Evolutionary conservation across 2,113 vertebrate genomes (phyloP).

Genomic region (Nyctereutes procyonoides): DNA sequence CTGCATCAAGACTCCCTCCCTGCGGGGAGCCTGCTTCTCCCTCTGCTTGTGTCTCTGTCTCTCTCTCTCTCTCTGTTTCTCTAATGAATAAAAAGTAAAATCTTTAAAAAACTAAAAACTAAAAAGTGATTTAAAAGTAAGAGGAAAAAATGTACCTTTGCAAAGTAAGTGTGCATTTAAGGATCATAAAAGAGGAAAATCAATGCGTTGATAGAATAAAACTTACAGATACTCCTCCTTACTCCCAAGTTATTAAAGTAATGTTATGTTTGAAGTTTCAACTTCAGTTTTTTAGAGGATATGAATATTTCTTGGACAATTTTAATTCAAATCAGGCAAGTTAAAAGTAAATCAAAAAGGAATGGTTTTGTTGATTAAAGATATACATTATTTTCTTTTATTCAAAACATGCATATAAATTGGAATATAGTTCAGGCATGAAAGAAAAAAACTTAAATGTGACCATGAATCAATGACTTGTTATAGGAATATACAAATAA

Average conservation of each 20-base stretch:
- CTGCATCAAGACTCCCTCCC: no score
- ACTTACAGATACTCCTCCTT: background rate
- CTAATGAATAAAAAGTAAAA: no score
- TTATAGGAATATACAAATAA: background rate
- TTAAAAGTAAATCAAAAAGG: background rate
- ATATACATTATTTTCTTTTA: background rate
- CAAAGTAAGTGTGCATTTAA: background rate
- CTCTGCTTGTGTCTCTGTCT: no score
- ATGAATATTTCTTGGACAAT: background rate
- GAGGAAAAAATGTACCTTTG: background rate
- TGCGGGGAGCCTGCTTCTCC: no score
- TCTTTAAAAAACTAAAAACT: no score
- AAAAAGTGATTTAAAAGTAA: background rate
- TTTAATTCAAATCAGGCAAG: background rate
- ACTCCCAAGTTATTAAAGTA: background rate
- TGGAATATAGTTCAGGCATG: background rate
- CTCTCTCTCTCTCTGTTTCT: no score
- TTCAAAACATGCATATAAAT: background rate
- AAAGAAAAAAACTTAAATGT: background rate
- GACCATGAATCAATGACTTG: background rate
- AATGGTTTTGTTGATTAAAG: background rate
- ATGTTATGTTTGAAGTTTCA: background rate
- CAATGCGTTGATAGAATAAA: conserved; percentile 17
- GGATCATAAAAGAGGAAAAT: background rate
- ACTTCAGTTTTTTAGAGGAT: background rate